These are phyloP conservation scores for Rhynchotus rufescens DNA, from an alignment of 2,797 vertebrate genomes.

Conservation along the genomic window DNA sequence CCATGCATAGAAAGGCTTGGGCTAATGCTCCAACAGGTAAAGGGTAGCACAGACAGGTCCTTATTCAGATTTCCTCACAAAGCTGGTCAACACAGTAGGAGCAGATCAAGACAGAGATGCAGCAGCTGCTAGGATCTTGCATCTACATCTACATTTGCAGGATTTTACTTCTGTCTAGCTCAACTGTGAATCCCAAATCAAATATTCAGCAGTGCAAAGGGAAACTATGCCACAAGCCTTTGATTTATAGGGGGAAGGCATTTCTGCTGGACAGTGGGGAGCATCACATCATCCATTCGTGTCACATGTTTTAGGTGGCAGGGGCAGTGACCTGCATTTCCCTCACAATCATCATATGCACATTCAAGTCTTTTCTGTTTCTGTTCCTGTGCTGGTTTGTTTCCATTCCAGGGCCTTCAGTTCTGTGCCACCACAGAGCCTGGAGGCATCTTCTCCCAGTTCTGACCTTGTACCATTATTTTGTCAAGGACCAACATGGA, in stretches of 20 bases:
- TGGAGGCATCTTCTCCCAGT: not conserved
- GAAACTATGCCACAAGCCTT: not conserved
- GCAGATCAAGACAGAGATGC: not conserved
- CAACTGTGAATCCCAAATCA: not conserved
- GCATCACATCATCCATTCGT: not conserved
- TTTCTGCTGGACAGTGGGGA: not conserved
- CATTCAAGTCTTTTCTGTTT: not conserved
- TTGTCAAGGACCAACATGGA: not conserved
- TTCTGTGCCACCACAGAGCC: not conserved
- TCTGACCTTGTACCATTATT: not conserved
- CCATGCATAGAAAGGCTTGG: not conserved
- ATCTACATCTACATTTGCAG: not conserved
- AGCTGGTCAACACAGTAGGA: not conserved
- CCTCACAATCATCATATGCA: not conserved
- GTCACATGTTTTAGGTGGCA: not conserved
- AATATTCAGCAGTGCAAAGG: not conserved
- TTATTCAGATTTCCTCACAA: not conserved
- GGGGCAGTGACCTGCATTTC: not conserved
- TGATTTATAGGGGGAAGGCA: not conserved
- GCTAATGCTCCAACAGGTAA: not conserved
- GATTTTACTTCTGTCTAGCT: not conserved
- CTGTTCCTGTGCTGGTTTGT: not conserved
- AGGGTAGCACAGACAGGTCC: not conserved
- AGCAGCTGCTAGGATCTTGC: not conserved
- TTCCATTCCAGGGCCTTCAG: not conserved